These are phyloP conservation scores for Monochamus saltuarius DNA, from an alignment of 1,140 invertebrate species.

Conservation along the genomic window DNA sequence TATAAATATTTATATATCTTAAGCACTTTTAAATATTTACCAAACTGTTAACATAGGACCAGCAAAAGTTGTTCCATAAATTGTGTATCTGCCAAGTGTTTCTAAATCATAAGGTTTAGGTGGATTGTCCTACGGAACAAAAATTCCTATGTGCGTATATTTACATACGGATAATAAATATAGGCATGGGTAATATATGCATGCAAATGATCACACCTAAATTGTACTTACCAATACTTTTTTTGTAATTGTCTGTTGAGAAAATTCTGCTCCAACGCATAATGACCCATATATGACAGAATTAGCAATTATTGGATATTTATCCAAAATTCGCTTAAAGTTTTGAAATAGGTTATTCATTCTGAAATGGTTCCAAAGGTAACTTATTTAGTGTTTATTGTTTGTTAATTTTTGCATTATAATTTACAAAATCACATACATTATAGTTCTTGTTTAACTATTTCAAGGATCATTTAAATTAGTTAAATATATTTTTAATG, in stretches of 20 bases:
- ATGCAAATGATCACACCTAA: not conserved
- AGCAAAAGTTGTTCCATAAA: constrained; percentile 62
- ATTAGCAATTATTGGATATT: constrained; percentile 25
- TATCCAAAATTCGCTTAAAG: constrained; percentile 25
- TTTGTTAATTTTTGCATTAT: too few species aligned
- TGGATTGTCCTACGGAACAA: constrained; percentile 10
- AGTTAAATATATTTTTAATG: too few species aligned
- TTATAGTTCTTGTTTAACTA: too few species aligned
- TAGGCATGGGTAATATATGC: too few species aligned
- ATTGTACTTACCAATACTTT: constrained; percentile 58
- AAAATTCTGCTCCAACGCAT: constrained; percentile 65
- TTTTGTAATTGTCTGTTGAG: constrained; percentile 71
- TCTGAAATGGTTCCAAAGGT: constrained; percentile 4
- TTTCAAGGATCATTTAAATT: too few species aligned
- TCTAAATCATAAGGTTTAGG: constrained; percentile 56
- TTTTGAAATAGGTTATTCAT: constrained; percentile 24
- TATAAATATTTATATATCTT: not conserved
- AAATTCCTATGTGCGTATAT: too few species aligned
- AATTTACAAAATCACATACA: too few species aligned
- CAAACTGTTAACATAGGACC: constrained; percentile 64
- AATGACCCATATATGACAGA: constrained; percentile 27
- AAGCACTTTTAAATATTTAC: constrained; percentile 53
- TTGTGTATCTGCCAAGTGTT: constrained; percentile 58
- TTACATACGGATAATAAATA: too few species aligned
- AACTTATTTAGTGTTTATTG: too few species aligned